Conservation (phyloP, 1,140 invertebrate genomes). For the Pemphigus obesinymphae region DNA sequence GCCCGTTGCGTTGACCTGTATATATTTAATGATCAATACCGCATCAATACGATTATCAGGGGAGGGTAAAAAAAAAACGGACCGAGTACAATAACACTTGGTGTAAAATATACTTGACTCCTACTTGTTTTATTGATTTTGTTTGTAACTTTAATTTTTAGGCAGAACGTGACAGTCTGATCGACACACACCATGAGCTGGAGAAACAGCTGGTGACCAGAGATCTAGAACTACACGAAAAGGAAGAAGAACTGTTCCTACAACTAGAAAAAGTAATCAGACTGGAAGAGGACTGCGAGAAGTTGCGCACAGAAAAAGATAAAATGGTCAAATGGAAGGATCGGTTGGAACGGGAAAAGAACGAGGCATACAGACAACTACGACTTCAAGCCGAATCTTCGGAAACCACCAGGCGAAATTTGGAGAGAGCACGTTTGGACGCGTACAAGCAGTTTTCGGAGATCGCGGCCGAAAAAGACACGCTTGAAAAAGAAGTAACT, state of each 20-base stretch:
- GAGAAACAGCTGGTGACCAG: constrained; percentile 56
- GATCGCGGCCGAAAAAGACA: constrained; percentile 59
- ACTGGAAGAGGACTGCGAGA: constrained; percentile 60
- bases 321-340: constrained; percentile 52
- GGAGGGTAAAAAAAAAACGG: not conserved
- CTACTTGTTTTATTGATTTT: not conserved
- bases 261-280: constrained; percentile 59
- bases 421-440: constrained; percentile 59
- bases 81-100: no score
- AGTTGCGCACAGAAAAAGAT: constrained; percentile 52
- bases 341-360: constrained; percentile 52
- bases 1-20: not conserved
- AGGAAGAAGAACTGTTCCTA: constrained; percentile 61
- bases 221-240: constrained; percentile 57
- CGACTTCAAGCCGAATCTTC: constrained; percentile 57
- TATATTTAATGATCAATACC: not conserved
- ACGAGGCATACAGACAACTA: constrained; percentile 53
- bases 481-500: constrained; percentile 57
- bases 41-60: not conserved
- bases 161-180: constrained; percentile 58
- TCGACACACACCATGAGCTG: constrained; percentile 53
- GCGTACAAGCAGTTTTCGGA: constrained; percentile 58
- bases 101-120: not conserved
- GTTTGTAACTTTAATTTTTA: constrained; percentile 49
- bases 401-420: constrained; percentile 55